phyloP scores from a whole-genome alignment of 2,113 vertebrate genomes.

The Fregetta grallaria region DNA sequence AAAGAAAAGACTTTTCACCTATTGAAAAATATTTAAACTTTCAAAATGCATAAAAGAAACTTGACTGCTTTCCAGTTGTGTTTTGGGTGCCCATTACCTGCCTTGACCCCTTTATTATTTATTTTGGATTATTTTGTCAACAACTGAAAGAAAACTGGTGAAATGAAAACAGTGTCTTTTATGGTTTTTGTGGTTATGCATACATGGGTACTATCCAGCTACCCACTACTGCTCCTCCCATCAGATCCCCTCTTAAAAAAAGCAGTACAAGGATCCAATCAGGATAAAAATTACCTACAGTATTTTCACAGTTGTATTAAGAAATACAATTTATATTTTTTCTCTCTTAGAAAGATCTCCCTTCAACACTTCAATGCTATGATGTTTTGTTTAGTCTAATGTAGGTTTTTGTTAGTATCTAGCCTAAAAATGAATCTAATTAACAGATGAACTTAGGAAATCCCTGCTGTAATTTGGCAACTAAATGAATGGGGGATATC shows the following conservation, averaged over 20 bases:
- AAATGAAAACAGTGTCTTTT: constrained; percentile 1
- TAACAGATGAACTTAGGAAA: constrained; percentile 73
- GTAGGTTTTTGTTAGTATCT: constrained; percentile 60
- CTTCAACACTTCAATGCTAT: constrained; percentile 34
- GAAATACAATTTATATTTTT: constrained; percentile 6
- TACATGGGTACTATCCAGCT: not conserved
- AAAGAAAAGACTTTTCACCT: constrained; percentile 50
- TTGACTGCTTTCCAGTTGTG: constrained; percentile 53
- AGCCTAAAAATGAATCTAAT: constrained; percentile 70
- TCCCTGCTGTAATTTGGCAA: constrained; percentile 68
- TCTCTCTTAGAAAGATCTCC: constrained; percentile 33
- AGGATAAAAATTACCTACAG: not conserved
- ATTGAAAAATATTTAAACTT: constrained; percentile 61
- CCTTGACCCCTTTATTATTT: constrained; percentile 37
- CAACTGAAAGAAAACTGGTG: constrained; percentile 39
- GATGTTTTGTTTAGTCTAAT: constrained; percentile 75
- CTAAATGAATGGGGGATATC: constrained; percentile 54
- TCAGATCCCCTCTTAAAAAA: not conserved
- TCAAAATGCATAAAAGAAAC: constrained; percentile 39
- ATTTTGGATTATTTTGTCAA: constrained; percentile 60
- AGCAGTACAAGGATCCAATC: not conserved
- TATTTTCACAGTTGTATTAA: not conserved
- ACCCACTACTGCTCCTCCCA: not conserved
- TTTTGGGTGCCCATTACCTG: not conserved
- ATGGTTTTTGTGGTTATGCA: not conserved